Base-by-base conservation (phyloP, 2,797 vertebrate genomes). In the Characodon lateralis region DNA sequence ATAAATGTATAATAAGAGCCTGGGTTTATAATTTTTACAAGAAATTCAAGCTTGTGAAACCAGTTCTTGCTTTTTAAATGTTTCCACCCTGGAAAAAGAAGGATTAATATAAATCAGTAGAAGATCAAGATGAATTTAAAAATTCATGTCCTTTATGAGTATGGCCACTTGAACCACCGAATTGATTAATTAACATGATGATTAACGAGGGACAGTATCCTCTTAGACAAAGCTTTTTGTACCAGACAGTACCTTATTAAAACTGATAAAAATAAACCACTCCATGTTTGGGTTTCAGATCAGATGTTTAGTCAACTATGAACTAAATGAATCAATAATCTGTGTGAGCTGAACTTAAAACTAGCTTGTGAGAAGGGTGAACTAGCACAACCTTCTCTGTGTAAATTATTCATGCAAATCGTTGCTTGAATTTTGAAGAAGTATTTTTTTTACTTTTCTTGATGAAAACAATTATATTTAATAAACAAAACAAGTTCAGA, bases 221-320 rank as follows among this genome's bases (percentile, higher is more conserved):
- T 46, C 43, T 46, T 7, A 46, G 43, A 46, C 2, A 1, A 46
- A 46, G 10, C 43, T 14, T 66, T 22, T 18, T 18, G 63, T 39
- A 41, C 5, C 63, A 24, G 20, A 66, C 20, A 24, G 41, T 3
- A 31, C 14, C 63, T 41, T 16, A 66, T 66, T 66, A 66, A 66
- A 66, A 41, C 35, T 20, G 2, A 50, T 50, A 7, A 46, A 46
- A 9, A 50, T 41, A 66, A 66, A 66, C 63, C 18, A 1, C 16
- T 65, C 63, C 63, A 65, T 65, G 63, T 65, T 65, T 65, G 28
- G 63, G 35, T 1, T 66, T 66, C 63, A 66, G 18, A 41, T 22
- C 28, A 6, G 35, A 20, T 20, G 6, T 63, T 63, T 63, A 31
- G 59, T 63, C 63, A 41, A 39, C 31, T 18, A 39, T 65, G 16